phyloP scores from a whole-genome alignment of 2,113 vertebrate species.

The Mirounga angustirostris region DNA sequence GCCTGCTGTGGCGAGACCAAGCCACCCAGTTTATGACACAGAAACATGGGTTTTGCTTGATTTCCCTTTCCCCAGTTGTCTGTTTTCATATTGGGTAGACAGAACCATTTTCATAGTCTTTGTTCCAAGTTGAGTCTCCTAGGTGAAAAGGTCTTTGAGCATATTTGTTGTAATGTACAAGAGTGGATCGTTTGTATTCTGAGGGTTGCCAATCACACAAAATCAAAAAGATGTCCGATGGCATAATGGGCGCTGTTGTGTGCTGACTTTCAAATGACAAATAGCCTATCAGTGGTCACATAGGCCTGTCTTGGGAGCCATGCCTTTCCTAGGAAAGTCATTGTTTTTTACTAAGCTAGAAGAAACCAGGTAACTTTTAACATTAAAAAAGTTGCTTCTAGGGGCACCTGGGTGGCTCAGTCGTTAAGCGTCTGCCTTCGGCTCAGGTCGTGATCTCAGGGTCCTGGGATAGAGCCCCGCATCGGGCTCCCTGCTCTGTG shows the following conservation, averaged over 20 bases:
- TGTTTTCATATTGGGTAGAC: rapidly evolving
- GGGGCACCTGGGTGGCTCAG: no score
- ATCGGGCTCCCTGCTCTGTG: no score
- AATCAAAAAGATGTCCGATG: background rate
- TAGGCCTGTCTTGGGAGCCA: background rate
- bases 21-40: background rate
- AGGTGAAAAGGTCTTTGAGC: background rate
- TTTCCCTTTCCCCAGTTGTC: background rate
- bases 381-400: background rate
- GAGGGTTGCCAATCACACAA: background rate
- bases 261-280: background rate
- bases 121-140: background rate
- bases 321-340: background rate
- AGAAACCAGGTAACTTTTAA: constrained; percentile 32
- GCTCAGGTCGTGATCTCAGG: no score
- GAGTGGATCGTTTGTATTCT: background rate
- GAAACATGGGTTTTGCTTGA: background rate
- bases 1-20: background rate
- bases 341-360: background rate
- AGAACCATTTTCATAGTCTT: background rate
- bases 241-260: background rate
- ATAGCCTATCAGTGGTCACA: background rate
- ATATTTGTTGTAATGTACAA: background rate
- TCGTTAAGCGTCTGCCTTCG: no score
- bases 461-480: no score